A percentile compares a stretch with the other conserved stretches of the same genome.
phyloP scores from a whole-genome alignment of 2,888 invertebrate genomes.

The Melolontha melolontha region DNA sequence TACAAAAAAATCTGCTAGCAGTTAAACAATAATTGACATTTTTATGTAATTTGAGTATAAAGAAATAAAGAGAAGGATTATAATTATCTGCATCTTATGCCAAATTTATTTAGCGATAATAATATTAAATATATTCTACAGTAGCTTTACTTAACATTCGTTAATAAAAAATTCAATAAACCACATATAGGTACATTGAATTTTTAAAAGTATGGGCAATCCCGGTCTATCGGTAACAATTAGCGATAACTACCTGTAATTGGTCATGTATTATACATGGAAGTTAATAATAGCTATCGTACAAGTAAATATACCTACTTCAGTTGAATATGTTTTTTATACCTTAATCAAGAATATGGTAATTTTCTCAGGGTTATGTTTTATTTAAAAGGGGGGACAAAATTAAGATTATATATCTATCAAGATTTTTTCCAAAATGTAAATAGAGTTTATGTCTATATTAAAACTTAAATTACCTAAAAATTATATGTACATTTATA shows the following conservation, averaged over 20 bases:
- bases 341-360: not conserved
- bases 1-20: too few relatives aligned
- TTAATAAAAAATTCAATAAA: conserved; percentile 6
- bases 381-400: not conserved
- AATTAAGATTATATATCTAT: not conserved
- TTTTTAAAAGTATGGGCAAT: conserved; percentile 2
- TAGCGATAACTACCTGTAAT: not conserved
- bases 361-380: conserved; percentile 8
- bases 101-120: too few relatives aligned
- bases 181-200: not conserved
- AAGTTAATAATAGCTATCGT: not conserved
- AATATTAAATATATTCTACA: too few relatives aligned
- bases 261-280: conserved; percentile 1
- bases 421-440: too few relatives aligned
- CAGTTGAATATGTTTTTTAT: not conserved
- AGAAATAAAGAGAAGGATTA: too few relatives aligned
- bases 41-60: too few relatives aligned
- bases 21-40: too few relatives aligned
- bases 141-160: not conserved
- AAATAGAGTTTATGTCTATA: too few relatives aligned
- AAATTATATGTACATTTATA: too few relatives aligned
- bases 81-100: too few relatives aligned
- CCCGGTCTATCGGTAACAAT: not conserved
- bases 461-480: too few relatives aligned
- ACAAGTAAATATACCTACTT: not conserved